Evolutionary conservation across 1,140 invertebrate species (phyloP).

Genomic region (Penaeus japonicus): DNA sequence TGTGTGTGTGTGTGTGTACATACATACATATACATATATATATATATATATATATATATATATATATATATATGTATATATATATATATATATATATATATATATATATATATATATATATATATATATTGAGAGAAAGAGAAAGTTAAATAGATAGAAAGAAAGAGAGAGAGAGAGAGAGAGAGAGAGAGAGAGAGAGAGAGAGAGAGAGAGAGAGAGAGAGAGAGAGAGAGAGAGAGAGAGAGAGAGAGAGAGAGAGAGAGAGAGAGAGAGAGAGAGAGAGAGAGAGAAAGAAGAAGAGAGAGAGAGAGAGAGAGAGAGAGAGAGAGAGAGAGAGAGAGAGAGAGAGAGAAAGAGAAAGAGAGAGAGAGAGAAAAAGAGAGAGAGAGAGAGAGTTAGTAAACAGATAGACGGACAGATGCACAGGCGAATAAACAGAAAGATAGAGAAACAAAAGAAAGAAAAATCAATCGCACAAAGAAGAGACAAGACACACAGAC

Average conservation of each 20-base stretch:
- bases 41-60: no score
- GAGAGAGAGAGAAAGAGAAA: slow-evolving; percentile 43
- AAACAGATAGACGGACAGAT: background rate
- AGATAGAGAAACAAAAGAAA: background rate
- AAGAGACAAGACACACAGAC: background rate
- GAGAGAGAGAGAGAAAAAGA: slow-evolving; percentile 16
- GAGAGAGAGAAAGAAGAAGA: background rate
- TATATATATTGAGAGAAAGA: no score
- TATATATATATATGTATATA: no score
- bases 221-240: no score
- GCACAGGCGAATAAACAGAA: background rate
- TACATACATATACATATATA: no score
- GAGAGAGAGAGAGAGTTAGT: background rate
- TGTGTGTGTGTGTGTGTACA: no score
- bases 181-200: no score
- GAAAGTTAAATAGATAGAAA: no score
- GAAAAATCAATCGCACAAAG: background rate
- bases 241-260: background rate
- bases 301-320: background rate
- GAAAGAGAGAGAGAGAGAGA: no score
- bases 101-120: no score
- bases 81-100: no score
- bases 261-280: background rate
- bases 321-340: slow-evolving; percentile 16
- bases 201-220: background rate